Conservation (phyloP, 53 echinoderm and acorn worm species). For the Crossaster papposus region DNA sequence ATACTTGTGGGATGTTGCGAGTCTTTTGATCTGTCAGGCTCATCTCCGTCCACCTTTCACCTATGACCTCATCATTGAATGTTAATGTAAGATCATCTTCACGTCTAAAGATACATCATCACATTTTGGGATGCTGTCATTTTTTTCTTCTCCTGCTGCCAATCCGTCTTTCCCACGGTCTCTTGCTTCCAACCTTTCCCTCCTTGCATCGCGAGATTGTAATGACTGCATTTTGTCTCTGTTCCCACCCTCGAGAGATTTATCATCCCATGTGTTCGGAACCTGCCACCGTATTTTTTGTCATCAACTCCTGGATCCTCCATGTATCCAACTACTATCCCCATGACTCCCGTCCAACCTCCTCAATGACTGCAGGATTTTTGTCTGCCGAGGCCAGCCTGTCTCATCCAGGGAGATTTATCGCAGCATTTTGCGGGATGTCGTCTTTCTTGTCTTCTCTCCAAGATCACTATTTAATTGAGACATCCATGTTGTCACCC, state of each 20-base stretch:
- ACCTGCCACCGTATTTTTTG: neutral
- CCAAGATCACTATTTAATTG: slow-evolving; percentile 35
- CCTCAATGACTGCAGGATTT: neutral
- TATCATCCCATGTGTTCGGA: slow-evolving; percentile 6
- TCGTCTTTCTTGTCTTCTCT: neutral
- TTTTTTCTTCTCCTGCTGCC: neutral
- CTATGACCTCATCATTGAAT: neutral
- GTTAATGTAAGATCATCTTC: neutral
- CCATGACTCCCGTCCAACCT: neutral
- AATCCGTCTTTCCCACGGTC: slow-evolving; percentile 16
- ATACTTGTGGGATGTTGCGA: neutral
- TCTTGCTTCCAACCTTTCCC: slow-evolving; percentile 11
- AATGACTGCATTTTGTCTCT: neutral
- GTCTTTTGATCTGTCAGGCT: neutral
- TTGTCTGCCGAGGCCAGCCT: neutral
- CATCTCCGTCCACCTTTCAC: neutral
- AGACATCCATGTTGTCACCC: slow-evolving; percentile 19
- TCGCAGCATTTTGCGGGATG: slow-evolving; percentile 23
- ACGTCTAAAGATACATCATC: neutral
- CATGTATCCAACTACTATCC: neutral
- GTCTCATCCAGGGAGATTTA: slow-evolving; percentile 16
- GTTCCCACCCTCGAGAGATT: neutral
- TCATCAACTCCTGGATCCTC: neutral
- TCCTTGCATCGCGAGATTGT: neutral
- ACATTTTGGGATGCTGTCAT: neutral